These are phyloP conservation scores for Sus cebifrons DNA, from an alignment of 2,797 vertebrate genomes.

Conservation along the genomic window DNA sequence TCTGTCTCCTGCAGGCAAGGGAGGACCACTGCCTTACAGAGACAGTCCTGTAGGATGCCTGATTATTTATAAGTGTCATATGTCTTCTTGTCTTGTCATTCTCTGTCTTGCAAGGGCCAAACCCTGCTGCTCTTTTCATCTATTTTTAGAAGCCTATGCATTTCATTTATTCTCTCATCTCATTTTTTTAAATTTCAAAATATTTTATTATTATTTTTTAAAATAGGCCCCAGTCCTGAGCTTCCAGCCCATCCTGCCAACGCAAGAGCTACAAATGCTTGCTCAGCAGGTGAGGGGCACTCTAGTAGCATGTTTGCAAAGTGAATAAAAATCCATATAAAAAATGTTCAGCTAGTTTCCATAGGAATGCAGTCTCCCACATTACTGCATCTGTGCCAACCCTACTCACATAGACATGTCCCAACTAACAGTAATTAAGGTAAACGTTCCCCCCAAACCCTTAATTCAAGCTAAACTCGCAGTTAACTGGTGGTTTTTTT, in stretches of 20 bases:
- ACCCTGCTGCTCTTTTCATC: background rate
- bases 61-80: background rate
- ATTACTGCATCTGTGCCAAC: constrained; percentile 89
- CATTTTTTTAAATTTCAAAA: background rate
- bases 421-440: constrained; percentile 91
- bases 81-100: background rate
- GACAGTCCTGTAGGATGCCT: background rate
- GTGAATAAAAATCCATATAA: constrained; percentile 93
- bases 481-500: constrained; percentile 62
- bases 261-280: constrained; percentile 93
- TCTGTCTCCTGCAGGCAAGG: background rate
- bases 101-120: background rate
- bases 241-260: constrained; percentile 85
- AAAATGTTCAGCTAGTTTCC: constrained; percentile 96
- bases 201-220: constrained; percentile 88
- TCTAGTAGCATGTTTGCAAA: constrained; percentile 90
- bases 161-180: background rate
- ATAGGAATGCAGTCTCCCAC: constrained; percentile 95
- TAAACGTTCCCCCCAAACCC: constrained; percentile 89
- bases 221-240: constrained; percentile 89
- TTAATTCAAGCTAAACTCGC: constrained; percentile 85
- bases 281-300: constrained; percentile 88
- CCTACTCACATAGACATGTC: constrained; percentile 88
- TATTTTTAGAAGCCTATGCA: background rate
- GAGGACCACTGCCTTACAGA: background rate